Conservation (phyloP, 1,140 invertebrate species). For the Tigriopus japonicus region DNA sequence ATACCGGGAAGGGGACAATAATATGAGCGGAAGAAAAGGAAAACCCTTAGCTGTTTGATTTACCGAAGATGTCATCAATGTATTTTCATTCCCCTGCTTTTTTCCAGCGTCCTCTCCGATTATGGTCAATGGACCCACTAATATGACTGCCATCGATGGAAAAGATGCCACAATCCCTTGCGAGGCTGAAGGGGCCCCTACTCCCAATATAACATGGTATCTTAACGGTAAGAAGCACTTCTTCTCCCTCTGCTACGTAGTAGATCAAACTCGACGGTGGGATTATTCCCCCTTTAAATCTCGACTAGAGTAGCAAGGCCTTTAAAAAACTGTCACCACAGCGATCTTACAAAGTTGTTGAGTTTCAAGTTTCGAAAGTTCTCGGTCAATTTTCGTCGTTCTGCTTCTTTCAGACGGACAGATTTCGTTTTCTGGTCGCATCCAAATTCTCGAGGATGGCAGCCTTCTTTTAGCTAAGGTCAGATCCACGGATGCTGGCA, state of each 20-base stretch:
- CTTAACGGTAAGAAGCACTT: conserved; percentile 47
- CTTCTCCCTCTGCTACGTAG: not conserved
- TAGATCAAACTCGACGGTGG: no score
- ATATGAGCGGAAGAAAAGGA: no score
- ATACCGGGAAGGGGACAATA: no score
- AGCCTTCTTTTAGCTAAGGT: conserved; percentile 70
- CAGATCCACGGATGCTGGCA: conserved; percentile 55
- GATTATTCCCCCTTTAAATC: no score
- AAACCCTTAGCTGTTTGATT: no score
- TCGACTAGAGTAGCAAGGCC: no score
- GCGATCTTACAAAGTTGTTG: no score
- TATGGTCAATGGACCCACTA: conserved; percentile 56
- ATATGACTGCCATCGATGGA: conserved; percentile 71
- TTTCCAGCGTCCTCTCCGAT: conserved; percentile 56
- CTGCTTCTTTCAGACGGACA: conserved; percentile 26
- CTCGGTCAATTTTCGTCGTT: not conserved
- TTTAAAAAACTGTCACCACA: no score
- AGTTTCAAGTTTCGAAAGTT: not conserved
- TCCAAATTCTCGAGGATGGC: conserved; percentile 63
- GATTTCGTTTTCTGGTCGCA: conserved; percentile 17
- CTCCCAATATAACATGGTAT: conserved; percentile 76
- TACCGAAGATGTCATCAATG: not conserved
- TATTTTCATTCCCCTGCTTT: conserved; percentile 7
- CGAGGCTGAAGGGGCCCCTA: conserved; percentile 64
- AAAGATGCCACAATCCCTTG: conserved; percentile 73